phyloP scores from a whole-genome alignment of 2,888 invertebrate genomes.

The Cephus rjabovi region DNA sequence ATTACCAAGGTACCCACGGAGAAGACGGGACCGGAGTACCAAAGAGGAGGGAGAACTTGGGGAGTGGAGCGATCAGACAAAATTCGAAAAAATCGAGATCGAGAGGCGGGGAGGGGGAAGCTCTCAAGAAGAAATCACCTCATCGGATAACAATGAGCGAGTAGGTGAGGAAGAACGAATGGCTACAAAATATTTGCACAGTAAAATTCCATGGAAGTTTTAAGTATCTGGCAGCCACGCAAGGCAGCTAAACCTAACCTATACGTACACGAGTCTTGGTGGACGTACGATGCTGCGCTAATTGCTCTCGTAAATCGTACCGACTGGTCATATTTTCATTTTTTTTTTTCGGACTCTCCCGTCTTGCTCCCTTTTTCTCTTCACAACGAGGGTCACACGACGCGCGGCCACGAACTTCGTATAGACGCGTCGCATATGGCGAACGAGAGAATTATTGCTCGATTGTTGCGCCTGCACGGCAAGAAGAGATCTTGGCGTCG shows the following conservation, averaged over 20 bases:
- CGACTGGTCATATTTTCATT: neutral
- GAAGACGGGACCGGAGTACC: neutral
- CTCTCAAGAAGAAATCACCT: neutral
- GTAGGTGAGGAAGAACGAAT: neutral
- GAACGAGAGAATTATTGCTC: neutral
- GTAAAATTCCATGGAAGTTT: neutral
- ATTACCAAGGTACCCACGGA: conserved; percentile 1
- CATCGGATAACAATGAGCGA: neutral
- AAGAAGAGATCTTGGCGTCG: neutral
- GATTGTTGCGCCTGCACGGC: neutral
- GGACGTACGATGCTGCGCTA: neutral
- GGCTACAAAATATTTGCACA: neutral
- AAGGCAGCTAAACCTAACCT: neutral
- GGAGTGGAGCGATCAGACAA: neutral
- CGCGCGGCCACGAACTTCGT: neutral
- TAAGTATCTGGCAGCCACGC: neutral
- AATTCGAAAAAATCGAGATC: neutral
- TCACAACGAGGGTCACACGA: neutral
- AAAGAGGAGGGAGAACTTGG: neutral
- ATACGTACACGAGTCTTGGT: neutral
- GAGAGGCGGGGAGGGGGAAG: neutral
- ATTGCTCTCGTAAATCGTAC: neutral
- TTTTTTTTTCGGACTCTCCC: neutral
- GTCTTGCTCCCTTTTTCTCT: neutral
- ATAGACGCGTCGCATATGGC: neutral